Base-by-base conservation (phyloP, 92 coral and sea anemone genomes). In the Umimayanthus chanpuru region DNA sequence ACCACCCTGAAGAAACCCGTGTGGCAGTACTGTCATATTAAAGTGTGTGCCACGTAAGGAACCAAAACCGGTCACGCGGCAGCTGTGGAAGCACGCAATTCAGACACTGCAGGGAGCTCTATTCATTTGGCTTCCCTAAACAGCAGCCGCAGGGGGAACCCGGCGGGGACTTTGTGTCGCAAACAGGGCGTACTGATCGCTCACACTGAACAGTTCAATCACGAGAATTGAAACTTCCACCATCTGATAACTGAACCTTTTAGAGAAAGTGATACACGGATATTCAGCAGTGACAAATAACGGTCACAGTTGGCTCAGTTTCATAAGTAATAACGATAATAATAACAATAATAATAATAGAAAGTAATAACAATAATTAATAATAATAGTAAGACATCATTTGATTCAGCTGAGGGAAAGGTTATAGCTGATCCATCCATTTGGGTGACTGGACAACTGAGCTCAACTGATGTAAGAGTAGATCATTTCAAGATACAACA, bases 21-120 rank as follows among this genome's bases (percentile, higher is more conserved):
- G 29, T 96, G 99, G 99, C 99, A 96, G 72, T 96, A 96, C 68
- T 96, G 99, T 85, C 97, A 96, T 90, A 90, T 96, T 53, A 92
- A 89, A 82, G 80, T 95, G 32, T 96, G 99, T 49, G 25, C 77
- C 18, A 68, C 87, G 41, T 71, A 20, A 41, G 25, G 12, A 44
- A 30, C 74, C 49, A 6, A 14, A 44, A 66, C 58, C 38, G 30
- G 30, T 32, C 15, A 12, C 5, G 73, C 43, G 85, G 49, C 2
- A 12, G 26, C 8, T 11, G 85, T 38, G 73, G 75, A 40, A 61
- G 85, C 76, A 81, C 85, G 85, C 76, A 81, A 61, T 20, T 67
- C 55, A 38, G 65, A 50, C 82, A 20, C 73, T 29, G 36, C 85
- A 81, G 85, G 76, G 44, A 58, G 28, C 85, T 67, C 72, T 41